A percentile compares a stretch with the other conserved stretches of the same genome.
These are phyloP conservation scores for Calephelis nemesis DNA, from an alignment of 1,140 invertebrate genomes.

Conservation along the genomic window DNA sequence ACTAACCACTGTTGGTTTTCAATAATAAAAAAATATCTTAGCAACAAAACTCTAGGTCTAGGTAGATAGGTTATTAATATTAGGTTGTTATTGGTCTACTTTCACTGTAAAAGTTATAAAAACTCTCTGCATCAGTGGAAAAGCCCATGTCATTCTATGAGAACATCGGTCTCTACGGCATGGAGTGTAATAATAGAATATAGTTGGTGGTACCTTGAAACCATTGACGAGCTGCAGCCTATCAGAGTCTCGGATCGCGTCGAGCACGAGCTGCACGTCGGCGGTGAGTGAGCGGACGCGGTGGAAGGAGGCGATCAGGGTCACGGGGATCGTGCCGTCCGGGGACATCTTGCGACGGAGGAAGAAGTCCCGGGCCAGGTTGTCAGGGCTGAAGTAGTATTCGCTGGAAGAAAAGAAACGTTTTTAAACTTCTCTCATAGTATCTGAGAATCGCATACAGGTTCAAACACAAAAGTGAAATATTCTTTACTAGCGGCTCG, in stretches of 20 bases:
- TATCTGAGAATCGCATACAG: neutral
- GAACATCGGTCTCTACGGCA: too few species aligned
- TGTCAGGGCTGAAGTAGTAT: constrained; percentile 99
- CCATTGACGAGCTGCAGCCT: constrained; percentile 89
- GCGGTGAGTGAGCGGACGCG: constrained; percentile 93
- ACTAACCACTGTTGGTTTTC: too few species aligned
- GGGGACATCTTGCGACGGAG: constrained; percentile 97
- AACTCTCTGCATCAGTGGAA: too few species aligned
- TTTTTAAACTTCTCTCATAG: too few species aligned
- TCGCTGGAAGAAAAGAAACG: constrained; percentile 85
- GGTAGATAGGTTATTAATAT: too few species aligned
- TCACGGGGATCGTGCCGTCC: constrained; percentile 95
- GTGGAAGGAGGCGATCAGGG: constrained; percentile 97
- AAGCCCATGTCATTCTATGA: too few species aligned
- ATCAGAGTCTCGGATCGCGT: constrained; percentile 89
- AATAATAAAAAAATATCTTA: too few species aligned
- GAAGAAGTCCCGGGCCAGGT: constrained; percentile 97
- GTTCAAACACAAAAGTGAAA: too few species aligned
- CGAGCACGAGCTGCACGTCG: constrained; percentile 90
- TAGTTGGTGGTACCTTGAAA: constrained; percentile 81
- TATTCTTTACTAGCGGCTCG: too few species aligned
- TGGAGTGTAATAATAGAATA: neutral
- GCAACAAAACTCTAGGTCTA: too few species aligned
- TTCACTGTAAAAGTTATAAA: too few species aligned
- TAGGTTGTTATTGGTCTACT: too few species aligned